A percentile compares a stretch with the other conserved stretches of the same genome.
phyloP scores from a whole-genome alignment of 2,888 invertebrate genomes.

The Automeris io region DNA sequence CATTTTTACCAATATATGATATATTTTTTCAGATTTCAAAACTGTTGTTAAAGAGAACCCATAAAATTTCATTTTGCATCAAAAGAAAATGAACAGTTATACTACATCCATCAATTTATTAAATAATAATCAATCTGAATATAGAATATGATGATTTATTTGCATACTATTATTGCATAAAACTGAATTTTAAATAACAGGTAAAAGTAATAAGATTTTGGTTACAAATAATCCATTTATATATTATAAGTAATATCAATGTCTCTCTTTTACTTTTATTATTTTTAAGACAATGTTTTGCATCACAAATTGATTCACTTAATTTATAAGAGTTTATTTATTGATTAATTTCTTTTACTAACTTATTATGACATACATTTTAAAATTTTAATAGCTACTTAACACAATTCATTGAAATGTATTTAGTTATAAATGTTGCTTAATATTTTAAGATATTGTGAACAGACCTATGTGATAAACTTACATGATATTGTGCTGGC shows the following conservation, averaged over 20 bases:
- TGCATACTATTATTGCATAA: background rate
- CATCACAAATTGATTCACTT: background rate
- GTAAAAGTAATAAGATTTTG: background rate
- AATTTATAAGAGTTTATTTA: background rate
- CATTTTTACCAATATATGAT: too few species aligned
- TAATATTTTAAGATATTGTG: too few species aligned
- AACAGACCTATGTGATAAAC: background rate
- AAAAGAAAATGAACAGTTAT: background rate
- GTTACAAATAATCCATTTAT: background rate
- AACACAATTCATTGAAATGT: background rate
- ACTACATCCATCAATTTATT: background rate
- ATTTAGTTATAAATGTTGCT: background rate
- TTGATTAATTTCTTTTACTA: background rate
- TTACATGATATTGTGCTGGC: background rate
- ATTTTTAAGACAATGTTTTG: too few species aligned
- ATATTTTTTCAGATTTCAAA: conserved; percentile 1
- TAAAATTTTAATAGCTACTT: background rate
- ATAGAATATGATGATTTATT: background rate
- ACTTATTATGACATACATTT: background rate
- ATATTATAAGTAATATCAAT: background rate
- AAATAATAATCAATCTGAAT: background rate
- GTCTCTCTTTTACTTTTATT: background rate
- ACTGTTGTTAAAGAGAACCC: background rate
- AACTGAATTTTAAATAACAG: background rate
- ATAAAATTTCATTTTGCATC: background rate